A percentile compares a stretch with the other conserved stretches of the same genome.
These are phyloP conservation scores for Drosophila phalerata DNA, from an alignment of 2,888 invertebrate species.

Conservation along the genomic window DNA sequence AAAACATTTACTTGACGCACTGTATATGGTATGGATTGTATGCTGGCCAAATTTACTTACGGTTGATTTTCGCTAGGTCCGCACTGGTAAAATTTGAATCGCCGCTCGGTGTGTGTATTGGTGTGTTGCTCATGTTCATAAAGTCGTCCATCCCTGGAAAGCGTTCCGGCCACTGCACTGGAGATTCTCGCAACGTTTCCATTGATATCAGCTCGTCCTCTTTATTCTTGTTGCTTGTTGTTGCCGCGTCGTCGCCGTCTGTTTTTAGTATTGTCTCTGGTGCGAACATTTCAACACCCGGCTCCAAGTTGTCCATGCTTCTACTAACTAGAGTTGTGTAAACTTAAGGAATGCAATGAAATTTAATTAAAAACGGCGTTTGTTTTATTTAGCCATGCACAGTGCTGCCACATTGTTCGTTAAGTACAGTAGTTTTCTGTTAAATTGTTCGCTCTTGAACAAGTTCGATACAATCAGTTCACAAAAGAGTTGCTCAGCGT, in stretches of 20 bases:
- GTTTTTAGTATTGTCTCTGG: constrained; percentile 62
- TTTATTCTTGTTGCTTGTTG: constrained; percentile 25
- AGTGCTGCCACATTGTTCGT: constrained; percentile 42
- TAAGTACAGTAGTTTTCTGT: constrained; percentile 43
- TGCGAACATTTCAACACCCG: constrained; percentile 46
- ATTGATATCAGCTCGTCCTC: constrained; percentile 92
- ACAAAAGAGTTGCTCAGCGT: neutral
- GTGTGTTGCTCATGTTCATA: constrained; percentile 89
- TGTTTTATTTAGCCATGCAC: constrained; percentile 34
- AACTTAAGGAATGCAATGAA: constrained; percentile 19
- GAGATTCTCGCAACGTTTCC: constrained; percentile 96
- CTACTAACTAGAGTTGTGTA: neutral
- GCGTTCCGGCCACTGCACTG: constrained; percentile 98
- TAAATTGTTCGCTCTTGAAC: constrained; percentile 19
- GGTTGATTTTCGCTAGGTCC: constrained; percentile 91
- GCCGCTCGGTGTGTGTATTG: constrained; percentile 86
- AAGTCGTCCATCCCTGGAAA: constrained; percentile 97
- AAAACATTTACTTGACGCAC: neutral
- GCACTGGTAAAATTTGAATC: constrained; percentile 89
- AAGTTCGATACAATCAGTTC: constrained; percentile 14
- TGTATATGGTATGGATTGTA: neutral
- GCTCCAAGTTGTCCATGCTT: constrained; percentile 50
- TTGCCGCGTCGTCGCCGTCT: constrained; percentile 11
- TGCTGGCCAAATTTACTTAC: constrained; percentile 87
- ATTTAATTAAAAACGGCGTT: constrained; percentile 44